A percentile compares a stretch with the other conserved stretches of the same genome.
Conservation (phyloP, 2,797 vertebrate species). For the Adrianichthys oophorus region DNA sequence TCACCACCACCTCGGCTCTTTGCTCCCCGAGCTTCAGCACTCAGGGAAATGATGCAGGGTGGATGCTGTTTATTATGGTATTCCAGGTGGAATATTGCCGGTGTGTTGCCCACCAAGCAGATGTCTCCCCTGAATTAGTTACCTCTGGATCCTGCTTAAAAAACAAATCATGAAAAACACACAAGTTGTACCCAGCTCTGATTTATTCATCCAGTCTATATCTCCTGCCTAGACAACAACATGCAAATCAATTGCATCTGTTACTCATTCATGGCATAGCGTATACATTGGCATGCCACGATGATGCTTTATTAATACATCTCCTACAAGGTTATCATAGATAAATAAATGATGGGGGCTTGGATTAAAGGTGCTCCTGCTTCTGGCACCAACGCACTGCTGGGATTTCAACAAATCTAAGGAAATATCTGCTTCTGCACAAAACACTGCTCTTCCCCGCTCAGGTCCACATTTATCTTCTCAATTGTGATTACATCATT, state of each 20-base stretch:
- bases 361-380: conserved; percentile 47
- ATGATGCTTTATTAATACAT: conserved; percentile 51
- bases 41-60: conserved; percentile 27
- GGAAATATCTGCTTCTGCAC: conserved; percentile 23
- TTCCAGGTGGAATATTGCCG: conserved; percentile 67
- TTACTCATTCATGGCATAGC: conserved; percentile 21
- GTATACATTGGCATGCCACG: conserved; percentile 11
- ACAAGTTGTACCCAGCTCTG: conserved; percentile 48
- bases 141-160: conserved; percentile 63
- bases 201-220: conserved; percentile 58
- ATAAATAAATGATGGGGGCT: conserved; percentile 59
- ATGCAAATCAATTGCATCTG: conserved; percentile 52
- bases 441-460: conserved; percentile 4
- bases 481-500: conserved; percentile 54
- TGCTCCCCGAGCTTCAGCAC: conserved; percentile 7
- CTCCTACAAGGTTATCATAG: conserved; percentile 34
- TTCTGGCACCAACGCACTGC: conserved; percentile 24
- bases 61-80: conserved; percentile 61
- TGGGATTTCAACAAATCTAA: conserved; percentile 27
- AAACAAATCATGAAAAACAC: conserved; percentile 57
- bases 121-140: conserved; percentile 76
- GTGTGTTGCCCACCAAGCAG: conserved; percentile 67
- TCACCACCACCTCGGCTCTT: conserved; percentile 19
- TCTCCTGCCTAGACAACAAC: conserved; percentile 43
- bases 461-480: conserved; percentile 30